Conservation (phyloP, 2,888 invertebrate species). For the Leucophenga maculata region DNA sequence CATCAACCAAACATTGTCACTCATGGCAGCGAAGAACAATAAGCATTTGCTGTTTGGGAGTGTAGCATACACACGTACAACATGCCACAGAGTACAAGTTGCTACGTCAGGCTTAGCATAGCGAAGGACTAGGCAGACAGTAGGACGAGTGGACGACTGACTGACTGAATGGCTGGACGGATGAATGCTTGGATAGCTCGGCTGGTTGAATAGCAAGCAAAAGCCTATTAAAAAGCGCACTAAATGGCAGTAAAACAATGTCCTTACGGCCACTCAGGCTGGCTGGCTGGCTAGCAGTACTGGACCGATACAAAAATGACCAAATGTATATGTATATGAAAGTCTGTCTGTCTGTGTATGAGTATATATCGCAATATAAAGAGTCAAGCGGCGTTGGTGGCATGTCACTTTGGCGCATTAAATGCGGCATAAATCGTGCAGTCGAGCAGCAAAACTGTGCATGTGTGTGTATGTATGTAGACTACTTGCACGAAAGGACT, state of each 20-base stretch:
- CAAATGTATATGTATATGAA: not conserved
- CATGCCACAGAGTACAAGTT: slow-evolving; percentile 10
- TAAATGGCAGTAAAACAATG: slow-evolving; percentile 63
- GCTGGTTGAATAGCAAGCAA: slow-evolving; percentile 35
- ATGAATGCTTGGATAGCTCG: slow-evolving; percentile 1
- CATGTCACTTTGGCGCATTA: slow-evolving; percentile 28
- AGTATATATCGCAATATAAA: not conserved
- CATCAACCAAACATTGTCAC: slow-evolving; percentile 46
- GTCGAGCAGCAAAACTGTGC: slow-evolving; percentile 16
- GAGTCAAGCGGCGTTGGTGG: not conserved
- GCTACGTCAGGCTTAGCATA: slow-evolving; percentile 12
- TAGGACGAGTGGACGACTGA: not conserved
- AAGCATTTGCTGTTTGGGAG: too few relatives aligned
- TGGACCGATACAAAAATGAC: not conserved
- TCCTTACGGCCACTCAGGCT: slow-evolving; percentile 28
- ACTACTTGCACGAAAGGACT: too few relatives aligned
- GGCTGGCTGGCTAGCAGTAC: not conserved
- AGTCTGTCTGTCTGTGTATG: not conserved
- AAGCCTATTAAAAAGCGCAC: slow-evolving; percentile 64
- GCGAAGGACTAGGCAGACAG: slow-evolving; percentile 34
- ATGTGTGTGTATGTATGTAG: slow-evolving; percentile 17
- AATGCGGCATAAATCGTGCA: slow-evolving; percentile 30
- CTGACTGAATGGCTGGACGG: not conserved
- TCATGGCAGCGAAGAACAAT: slow-evolving; percentile 31
- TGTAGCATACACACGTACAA: not conserved